Base-by-base conservation (phyloP, 2,113 vertebrate species). In the Psilopogon haemacephalus region DNA sequence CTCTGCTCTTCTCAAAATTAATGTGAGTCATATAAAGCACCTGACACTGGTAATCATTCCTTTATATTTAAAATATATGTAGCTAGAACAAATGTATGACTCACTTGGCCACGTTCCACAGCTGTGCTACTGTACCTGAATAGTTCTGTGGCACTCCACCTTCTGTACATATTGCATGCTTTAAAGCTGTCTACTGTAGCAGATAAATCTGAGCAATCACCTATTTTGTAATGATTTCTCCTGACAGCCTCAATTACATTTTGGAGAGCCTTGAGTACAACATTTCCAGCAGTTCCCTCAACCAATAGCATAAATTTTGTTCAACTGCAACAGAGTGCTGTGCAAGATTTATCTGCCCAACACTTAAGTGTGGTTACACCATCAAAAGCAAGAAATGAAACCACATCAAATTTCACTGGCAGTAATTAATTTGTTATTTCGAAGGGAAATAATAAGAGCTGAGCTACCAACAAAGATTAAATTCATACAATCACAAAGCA, bases 231-330 rank as follows among this genome's bases (percentile, higher is more conserved):
- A 95, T 95, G 94, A 97, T 95, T 95, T 48, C 17, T 95, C 93
- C 94, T 96, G 95, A 97, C 94, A 95, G 88, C 95, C 94, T 89
- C 96, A 97, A 96, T 97, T 97, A 95, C 84, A 24, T 91, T 97
- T 92, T 97, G 86, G 95, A 97, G 86, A 96, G 89, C 82, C 91
- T 80, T 74, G 64, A 86, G 95, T 95, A 92, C 89, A 96, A 75
- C 87, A 69, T 92, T 90, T 88, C 71, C 74, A 92, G 78, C 67
- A 90, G 93, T 89, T 95, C 84, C 91, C 90, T 95, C 94, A 94
- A 90, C 65, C 6, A 32, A 56, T 9, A 83, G 73, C 93, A 97
- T 96, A 96, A 93, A 98, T 97, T 97, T 96, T 90, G 68, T 92
- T 95, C 83, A 95, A 86, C 44, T 92, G 67, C 95, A 95, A 90